Evolutionary conservation across 23 tunicate genomes (phyloP).

Genomic region (Oikopleura albicans): DNA sequence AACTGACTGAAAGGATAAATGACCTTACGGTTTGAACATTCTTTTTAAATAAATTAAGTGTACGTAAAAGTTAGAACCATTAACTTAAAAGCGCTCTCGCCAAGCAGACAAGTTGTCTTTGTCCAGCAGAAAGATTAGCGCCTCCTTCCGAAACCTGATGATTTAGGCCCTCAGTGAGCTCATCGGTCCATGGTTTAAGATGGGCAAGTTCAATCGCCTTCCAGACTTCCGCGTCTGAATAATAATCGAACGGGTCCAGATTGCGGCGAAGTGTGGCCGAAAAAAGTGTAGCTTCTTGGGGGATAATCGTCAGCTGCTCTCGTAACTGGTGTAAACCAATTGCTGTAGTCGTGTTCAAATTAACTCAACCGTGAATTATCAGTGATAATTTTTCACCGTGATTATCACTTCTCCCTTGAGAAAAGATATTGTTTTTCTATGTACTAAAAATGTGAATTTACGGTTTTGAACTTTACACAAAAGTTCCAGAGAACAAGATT

Average conservation of each 20-base stretch:
- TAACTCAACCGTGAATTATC: too few relatives aligned
- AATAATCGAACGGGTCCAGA: constrained; percentile 65
- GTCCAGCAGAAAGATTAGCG: constrained; percentile 81
- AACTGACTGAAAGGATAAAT: too few relatives aligned
- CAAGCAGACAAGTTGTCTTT: constrained; percentile 59
- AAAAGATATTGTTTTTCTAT: too few relatives aligned
- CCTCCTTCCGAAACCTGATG: constrained; percentile 79
- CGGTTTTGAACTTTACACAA: too few relatives aligned
- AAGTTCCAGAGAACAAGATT: too few relatives aligned
- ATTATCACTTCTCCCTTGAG: too few relatives aligned
- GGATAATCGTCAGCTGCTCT: constrained; percentile 57
- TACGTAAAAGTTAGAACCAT: constrained; percentile 18
- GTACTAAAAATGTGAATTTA: too few relatives aligned
- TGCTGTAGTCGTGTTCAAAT: too few relatives aligned
- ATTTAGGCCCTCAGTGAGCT: constrained; percentile 48
- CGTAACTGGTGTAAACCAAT: too few relatives aligned
- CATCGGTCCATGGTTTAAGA: constrained; percentile 25
- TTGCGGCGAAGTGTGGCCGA: constrained; percentile 84
- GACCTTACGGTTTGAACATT: too few relatives aligned
- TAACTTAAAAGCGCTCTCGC: constrained; percentile 54
- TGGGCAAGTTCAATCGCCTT: constrained; percentile 61
- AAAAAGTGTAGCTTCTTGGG: constrained; percentile 85
- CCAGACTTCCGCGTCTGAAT: constrained; percentile 78
- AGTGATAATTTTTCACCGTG: too few relatives aligned
- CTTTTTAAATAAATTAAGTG: not conserved